Base-by-base conservation (phyloP, 2,797 vertebrate genomes). In the Picus viridis region DNA sequence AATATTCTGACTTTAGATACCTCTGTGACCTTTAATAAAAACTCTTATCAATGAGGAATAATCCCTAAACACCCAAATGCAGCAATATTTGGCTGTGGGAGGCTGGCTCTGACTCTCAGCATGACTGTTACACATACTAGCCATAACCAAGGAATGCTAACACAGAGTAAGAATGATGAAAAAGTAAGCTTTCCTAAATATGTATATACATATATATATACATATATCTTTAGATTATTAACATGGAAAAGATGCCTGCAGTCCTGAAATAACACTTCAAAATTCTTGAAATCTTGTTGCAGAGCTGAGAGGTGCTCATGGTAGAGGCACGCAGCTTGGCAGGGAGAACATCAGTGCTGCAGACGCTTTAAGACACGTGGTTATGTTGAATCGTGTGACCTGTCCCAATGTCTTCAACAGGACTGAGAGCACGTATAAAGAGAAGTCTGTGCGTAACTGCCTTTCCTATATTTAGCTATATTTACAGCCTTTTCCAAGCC, bases 401-500 rank as follows among this genome's bases (percentile, higher is more conserved):
- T 27, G 59, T 57, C 56, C 59, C 65, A 53, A 29, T 57, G 78
- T 69, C 79, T 92, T 85, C 75, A 70, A 45, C 43, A 18, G 72
- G 65, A 71, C 68, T 2, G 5, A 27, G 53, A 62, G 65, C 67
- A 85, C 0, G 0, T 75, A 72, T 30, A 32, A 90, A 69, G 75
- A 82, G 32, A 82, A 88, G 57, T 67, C 79, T 70, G 18, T 43
- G 70, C 62, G 29, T 80, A 88, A 91, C 78, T 89, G 45, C 74
- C 72, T 95, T 90, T 93, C n/a, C 71, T 88, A 70, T 17, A 54
- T 88, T 61, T 32, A 94, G 49, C 49, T 94, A 26, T 88, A 93
- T 93, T 93, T 94, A 86, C 87, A 67, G 79, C 30, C 43, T 67
- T 89, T 88, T 92, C 83, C 68, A 93, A 94, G 63, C 49, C 57